Evolutionary conservation across 2,888 invertebrate genomes (phyloP).

Genomic region (Drosophila neonasuta): DNA sequence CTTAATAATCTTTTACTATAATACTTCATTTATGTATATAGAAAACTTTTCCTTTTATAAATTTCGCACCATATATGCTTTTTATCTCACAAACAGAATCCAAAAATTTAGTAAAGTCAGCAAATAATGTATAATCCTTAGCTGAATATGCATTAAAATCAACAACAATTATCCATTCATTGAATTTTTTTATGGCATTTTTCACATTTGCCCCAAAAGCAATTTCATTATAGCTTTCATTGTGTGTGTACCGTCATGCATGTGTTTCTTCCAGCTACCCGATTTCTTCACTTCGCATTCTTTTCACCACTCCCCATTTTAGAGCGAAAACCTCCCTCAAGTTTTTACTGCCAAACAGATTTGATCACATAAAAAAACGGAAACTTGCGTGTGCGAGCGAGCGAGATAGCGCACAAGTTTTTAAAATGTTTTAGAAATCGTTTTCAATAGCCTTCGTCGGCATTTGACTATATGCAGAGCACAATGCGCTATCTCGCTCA

Average conservation of each 20-base stretch:
- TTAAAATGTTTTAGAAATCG: slow-evolving; percentile 17
- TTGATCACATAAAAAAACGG: slow-evolving; percentile 21
- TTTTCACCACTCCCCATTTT: slow-evolving; percentile 18
- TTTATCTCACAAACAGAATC: not conserved
- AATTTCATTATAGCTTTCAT: slow-evolving; percentile 34
- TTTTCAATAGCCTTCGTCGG: slow-evolving; percentile 28
- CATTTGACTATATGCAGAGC: slow-evolving; percentile 73
- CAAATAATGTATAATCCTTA: not conserved
- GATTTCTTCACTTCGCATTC: not conserved
- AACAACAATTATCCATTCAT: slow-evolving; percentile 19
- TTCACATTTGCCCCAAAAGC: slow-evolving; percentile 5
- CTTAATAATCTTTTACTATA: too few relatives aligned
- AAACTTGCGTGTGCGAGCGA: slow-evolving; percentile 2
- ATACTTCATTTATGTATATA: too few relatives aligned
- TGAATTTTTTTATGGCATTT: slow-evolving; percentile 20
- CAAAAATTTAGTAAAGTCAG: not conserved
- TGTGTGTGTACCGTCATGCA: slow-evolving; percentile 28
- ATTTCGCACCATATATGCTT: too few relatives aligned
- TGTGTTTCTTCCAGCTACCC: slow-evolving; percentile 1
- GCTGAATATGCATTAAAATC: slow-evolving; percentile 10
- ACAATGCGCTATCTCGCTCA: slow-evolving; percentile 13
- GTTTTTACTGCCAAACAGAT: slow-evolving; percentile 30
- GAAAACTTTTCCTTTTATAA: not conserved
- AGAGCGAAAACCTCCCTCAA: slow-evolving; percentile 34
- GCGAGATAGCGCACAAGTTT: slow-evolving; percentile 37